Evolutionary conservation across 2,888 invertebrate genomes (phyloP).

Genomic region (Patella pellucida): DNA sequence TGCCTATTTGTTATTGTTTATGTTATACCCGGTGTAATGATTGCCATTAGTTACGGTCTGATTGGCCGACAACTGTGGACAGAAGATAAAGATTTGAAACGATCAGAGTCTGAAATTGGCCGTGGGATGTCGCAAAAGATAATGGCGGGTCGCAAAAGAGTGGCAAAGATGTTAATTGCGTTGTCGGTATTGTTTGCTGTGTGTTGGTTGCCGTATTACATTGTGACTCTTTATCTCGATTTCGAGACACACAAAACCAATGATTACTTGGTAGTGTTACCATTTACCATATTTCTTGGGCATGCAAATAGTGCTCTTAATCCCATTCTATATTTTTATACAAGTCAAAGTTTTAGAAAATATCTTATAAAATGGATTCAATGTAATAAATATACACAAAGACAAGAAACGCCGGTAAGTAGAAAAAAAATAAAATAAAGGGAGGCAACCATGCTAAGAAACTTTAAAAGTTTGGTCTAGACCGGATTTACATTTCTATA

Average conservation of each 20-base stretch:
- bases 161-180: conserved; percentile 82
- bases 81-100: conserved; percentile 50
- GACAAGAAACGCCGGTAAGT: conserved; percentile 30
- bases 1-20: conserved; percentile 83
- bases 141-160: conserved; percentile 80
- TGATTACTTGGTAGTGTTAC: conserved; percentile 72
- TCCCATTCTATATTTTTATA: conserved; percentile 82
- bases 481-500: too few species aligned
- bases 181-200: conserved; percentile 82
- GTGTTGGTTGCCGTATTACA: conserved; percentile 86
- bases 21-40: conserved; percentile 78
- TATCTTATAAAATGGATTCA: conserved; percentile 72
- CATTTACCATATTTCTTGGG: conserved; percentile 80
- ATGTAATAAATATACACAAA: conserved; percentile 41
- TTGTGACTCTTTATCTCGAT: conserved; percentile 79
- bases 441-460: too few species aligned
- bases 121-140: conserved; percentile 50
- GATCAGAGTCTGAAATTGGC: conserved; percentile 54
- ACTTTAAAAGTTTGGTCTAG: too few species aligned
- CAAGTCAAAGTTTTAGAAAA: conserved; percentile 81
- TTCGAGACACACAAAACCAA: conserved; percentile 64
- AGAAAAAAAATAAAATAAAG: conserved; percentile 16
- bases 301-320: conserved; percentile 85
- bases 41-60: conserved; percentile 67
- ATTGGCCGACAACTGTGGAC: conserved; percentile 73